Percentiles rank a stretch among this genome's conserved stretches.
These are phyloP conservation scores for Steinernema khuongi DNA, from an alignment of 1,140 invertebrate species.

Conservation along the genomic window DNA sequence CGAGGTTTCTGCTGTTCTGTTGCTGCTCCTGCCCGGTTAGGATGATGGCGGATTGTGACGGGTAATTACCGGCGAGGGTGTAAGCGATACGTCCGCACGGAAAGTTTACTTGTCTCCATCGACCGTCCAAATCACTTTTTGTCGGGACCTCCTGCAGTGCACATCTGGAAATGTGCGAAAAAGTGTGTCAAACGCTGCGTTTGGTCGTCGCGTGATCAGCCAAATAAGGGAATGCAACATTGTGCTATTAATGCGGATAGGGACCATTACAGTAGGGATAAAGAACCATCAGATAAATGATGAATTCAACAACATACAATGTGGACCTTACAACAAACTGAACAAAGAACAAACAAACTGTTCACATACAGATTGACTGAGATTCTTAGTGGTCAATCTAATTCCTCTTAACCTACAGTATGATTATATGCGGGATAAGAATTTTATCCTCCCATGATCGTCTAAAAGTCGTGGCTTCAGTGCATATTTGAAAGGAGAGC, in stretches of 20 bases:
- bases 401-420: too few relatives aligned
- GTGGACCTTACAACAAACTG: too few relatives aligned
- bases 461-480: too few relatives aligned
- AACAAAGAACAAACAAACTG: too few relatives aligned
- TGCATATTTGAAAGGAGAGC: too few relatives aligned
- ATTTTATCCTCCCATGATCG: too few relatives aligned
- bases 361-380: too few relatives aligned
- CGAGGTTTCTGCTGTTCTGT: not conserved
- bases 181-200: slow-evolving; percentile 1
- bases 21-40: not conserved
- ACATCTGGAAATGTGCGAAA: not conserved
- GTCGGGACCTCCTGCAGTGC: not conserved
- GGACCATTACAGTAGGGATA: not conserved
- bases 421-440: too few relatives aligned
- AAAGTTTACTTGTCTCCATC: too few relatives aligned
- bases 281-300: not conserved
- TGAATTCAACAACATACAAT: not conserved
- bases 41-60: not conserved
- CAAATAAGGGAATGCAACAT: not conserved
- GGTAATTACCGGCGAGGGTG: slow-evolving; percentile 1
- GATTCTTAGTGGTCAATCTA: too few relatives aligned
- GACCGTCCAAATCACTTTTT: not conserved
- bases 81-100: not conserved
- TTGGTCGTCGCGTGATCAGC: not conserved
- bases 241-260: not conserved